phyloP scores from a whole-genome alignment of 2,888 invertebrate species.

The Silvanus unidentatus region DNA sequence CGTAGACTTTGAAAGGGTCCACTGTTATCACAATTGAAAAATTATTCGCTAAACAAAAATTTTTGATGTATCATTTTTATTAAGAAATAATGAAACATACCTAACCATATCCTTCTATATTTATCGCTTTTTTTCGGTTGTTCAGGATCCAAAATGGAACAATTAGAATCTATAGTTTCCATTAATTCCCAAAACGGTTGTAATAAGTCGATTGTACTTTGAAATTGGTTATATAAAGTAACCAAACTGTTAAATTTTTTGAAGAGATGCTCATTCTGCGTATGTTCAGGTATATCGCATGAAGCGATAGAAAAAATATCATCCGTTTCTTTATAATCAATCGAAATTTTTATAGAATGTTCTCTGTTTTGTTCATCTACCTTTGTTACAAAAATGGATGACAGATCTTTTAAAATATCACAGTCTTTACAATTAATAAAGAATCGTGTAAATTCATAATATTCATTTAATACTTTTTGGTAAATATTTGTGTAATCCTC shows the following conservation, averaged over 20 bases:
- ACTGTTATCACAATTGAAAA: constrained; percentile 41
- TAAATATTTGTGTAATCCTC: constrained; percentile 21
- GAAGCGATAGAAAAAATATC: constrained; percentile 31
- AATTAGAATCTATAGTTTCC: constrained; percentile 41
- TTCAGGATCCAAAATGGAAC: constrained; percentile 45
- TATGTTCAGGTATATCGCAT: constrained; percentile 31
- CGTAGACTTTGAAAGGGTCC: constrained; percentile 35
- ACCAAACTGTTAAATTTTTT: constrained; percentile 28
- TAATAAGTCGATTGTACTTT: constrained; percentile 30
- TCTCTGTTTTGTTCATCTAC: constrained; percentile 27
- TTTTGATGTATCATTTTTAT: neutral
- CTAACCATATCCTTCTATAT: constrained; percentile 42
- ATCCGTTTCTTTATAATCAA: constrained; percentile 24
- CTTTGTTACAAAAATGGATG: constrained; percentile 19
- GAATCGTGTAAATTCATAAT: constrained; percentile 32
- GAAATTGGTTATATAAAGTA: constrained; percentile 33
- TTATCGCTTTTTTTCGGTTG: constrained; percentile 36
- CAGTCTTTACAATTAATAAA: constrained; percentile 29
- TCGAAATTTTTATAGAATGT: constrained; percentile 25
- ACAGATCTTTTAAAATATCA: constrained; percentile 25
- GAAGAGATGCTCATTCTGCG: constrained; percentile 10
- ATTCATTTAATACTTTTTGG: constrained; percentile 29
- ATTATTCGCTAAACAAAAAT: constrained; percentile 35
- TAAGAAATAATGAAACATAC: constrained; percentile 24
- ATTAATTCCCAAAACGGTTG: constrained; percentile 44